phyloP scores from a whole-genome alignment of 2,888 invertebrate genomes.

The Odontocolon sp. region DNA sequence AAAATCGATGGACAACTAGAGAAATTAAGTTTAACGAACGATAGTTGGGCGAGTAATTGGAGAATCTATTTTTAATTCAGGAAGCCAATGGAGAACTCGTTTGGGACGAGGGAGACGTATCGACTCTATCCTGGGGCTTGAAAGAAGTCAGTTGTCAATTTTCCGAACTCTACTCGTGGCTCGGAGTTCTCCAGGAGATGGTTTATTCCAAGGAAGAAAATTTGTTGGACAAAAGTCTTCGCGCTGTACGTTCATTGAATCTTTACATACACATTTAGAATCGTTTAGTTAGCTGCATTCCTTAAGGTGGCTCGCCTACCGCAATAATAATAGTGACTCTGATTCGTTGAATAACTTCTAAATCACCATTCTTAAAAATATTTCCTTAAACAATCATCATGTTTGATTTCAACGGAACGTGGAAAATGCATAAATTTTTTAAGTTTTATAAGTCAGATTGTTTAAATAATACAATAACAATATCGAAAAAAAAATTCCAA shows the following conservation, averaged over 20 bases:
- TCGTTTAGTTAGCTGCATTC: neutral
- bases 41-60: neutral
- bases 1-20: neutral
- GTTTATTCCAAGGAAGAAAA: constrained; percentile 89
- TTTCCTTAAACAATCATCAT: too few species aligned
- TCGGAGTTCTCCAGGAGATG: constrained; percentile 89
- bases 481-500: too few species aligned
- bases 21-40: neutral
- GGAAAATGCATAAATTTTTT: too few species aligned
- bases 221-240: constrained; percentile 85
- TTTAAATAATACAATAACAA: too few species aligned
- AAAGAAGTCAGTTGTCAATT: constrained; percentile 90
- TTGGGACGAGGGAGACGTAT: constrained; percentile 84
- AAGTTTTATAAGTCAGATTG: too few species aligned
- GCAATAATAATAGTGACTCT: too few species aligned
- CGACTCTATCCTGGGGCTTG: constrained; percentile 86
- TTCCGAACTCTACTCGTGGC: constrained; percentile 91
- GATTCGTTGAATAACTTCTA: too few species aligned
- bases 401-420: too few species aligned
- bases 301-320: too few species aligned
- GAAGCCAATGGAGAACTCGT: constrained; percentile 90
- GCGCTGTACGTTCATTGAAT: constrained; percentile 83
- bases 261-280: constrained; percentile 30
- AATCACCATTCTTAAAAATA: too few species aligned
- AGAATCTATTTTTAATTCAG: constrained; percentile 79